Evolutionary conservation across 2,797 vertebrate genomes (phyloP).

Genomic region (Darevskia nairensis): DNA sequence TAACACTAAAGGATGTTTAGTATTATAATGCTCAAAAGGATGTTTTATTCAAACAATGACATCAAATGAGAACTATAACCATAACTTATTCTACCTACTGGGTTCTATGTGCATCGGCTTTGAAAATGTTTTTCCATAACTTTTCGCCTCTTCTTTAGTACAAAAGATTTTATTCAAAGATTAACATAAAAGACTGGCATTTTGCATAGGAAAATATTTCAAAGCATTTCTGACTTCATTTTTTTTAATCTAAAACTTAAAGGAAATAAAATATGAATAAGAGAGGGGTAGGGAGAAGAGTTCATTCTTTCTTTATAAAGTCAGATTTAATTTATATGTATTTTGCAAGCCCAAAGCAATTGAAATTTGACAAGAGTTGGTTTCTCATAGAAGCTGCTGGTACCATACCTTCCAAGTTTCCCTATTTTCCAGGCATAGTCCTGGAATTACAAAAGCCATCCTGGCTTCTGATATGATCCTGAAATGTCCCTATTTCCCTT

Average conservation of each 20-base stretch:
- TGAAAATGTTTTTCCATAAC: background rate
- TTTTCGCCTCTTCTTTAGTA: background rate
- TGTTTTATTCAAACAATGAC: background rate
- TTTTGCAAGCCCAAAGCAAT: background rate
- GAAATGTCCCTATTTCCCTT: no score
- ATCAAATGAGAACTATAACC: background rate
- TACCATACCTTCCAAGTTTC: background rate
- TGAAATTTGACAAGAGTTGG: background rate
- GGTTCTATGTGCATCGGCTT: background rate
- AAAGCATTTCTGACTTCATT: background rate
- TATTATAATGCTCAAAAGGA: slow-evolving; percentile 14
- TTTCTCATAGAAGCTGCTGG: background rate
- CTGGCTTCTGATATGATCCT: no score
- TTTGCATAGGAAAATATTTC: background rate
- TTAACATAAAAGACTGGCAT: background rate
- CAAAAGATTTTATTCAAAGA: slow-evolving; percentile 1
- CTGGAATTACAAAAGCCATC: no score
- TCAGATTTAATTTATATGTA: background rate
- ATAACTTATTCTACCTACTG: background rate
- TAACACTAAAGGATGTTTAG: background rate
- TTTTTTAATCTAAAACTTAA: background rate
- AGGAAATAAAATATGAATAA: background rate
- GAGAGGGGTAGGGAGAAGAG: fast-evolving
- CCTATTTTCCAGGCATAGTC: no score
- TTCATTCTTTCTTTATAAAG: background rate